phyloP scores from a whole-genome alignment of 2,797 vertebrate species.

The Chelmon rostratus region DNA sequence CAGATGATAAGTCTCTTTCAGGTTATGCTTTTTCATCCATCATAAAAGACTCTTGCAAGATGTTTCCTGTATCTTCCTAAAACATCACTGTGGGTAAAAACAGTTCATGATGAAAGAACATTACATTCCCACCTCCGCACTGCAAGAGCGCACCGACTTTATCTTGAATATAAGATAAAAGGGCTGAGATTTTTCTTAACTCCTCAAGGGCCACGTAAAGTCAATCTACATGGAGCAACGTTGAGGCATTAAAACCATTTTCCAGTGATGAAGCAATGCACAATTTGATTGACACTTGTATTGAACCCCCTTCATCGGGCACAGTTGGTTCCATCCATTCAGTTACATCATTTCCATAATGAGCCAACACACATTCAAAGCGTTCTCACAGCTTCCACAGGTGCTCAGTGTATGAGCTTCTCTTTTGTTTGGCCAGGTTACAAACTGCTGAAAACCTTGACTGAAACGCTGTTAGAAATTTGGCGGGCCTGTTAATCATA shows the following conservation, averaged over 20 bases:
- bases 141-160: not conserved
- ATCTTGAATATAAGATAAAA: not conserved
- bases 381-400: slow-evolving; percentile 25
- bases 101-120: not conserved
- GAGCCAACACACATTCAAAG: slow-evolving; percentile 45
- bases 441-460: slow-evolving; percentile 35
- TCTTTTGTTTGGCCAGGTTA: slow-evolving; percentile 29
- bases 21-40: not conserved
- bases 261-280: not conserved
- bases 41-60: too few species aligned
- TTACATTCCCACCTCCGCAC: not conserved
- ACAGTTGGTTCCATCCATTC: slow-evolving; percentile 33
- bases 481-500: slow-evolving; percentile 24
- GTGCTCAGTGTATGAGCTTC: slow-evolving; percentile 32
- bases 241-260: slow-evolving; percentile 16
- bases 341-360: slow-evolving; percentile 40
- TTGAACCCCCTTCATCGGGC: slow-evolving; percentile 7
- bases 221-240: not conserved
- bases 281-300: slow-evolving; percentile 35
- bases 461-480: slow-evolving; percentile 20
- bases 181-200: slow-evolving; percentile 2
- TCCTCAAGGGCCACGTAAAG: not conserved
- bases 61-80: not conserved
- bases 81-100: not conserved
- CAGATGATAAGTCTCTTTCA: not conserved